Conservation (phyloP, 2,797 vertebrate genomes). For the Sebastes paucispinis region DNA sequence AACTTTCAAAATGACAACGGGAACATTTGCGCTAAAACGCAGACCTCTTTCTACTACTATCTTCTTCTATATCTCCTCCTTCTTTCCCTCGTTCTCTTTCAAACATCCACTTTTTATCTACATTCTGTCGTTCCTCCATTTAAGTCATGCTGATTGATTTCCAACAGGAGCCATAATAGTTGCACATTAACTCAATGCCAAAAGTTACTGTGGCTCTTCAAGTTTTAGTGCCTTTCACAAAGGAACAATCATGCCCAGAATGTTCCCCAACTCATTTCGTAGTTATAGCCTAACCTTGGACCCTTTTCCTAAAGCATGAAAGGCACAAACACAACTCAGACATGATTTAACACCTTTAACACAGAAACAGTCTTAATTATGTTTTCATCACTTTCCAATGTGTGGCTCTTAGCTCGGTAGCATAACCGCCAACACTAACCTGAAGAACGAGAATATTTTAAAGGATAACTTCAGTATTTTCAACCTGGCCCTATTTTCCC, state of each 20-base stretch:
- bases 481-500: too few relatives aligned
- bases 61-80: not conserved
- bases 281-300: slow-evolving; percentile 28
- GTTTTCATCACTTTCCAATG: not conserved
- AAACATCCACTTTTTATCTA: not conserved
- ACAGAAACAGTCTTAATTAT: not conserved
- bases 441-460: not conserved
- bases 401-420: not conserved
- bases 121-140: slow-evolving; percentile 6
- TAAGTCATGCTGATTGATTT: slow-evolving; percentile 48
- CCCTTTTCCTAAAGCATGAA: not conserved
- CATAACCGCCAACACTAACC: not conserved
- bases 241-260: slow-evolving; percentile 36
- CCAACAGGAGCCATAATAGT: slow-evolving; percentile 34
- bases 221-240: slow-evolving; percentile 44
- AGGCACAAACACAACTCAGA: not conserved
- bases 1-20: not conserved
- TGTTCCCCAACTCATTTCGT: slow-evolving; percentile 22
- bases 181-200: slow-evolving; percentile 46
- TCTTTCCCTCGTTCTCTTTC: not conserved
- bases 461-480: too few relatives aligned
- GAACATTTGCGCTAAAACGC: not conserved
- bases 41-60: not conserved
- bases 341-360: not conserved
- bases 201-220: slow-evolving; percentile 38